Conservation (phyloP, 92 coral and sea anemone genomes). For the Phenganax stokvisi region DNA sequence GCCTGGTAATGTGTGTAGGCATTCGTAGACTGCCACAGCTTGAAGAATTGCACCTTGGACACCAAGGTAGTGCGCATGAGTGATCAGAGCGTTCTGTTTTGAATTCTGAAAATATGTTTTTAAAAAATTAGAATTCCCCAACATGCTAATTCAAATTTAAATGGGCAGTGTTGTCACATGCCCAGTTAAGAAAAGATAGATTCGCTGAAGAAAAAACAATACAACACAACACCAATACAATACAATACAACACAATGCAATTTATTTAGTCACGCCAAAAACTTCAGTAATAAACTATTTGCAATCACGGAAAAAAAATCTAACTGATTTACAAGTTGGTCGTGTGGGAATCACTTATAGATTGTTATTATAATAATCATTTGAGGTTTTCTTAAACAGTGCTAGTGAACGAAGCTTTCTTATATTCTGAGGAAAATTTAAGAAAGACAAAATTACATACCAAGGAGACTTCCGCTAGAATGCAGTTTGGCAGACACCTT, state of each 20-base stretch:
- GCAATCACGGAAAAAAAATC: too few species aligned
- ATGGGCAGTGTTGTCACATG: neutral
- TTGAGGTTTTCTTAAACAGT: too few species aligned
- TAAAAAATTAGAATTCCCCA: neutral
- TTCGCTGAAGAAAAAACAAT: neutral
- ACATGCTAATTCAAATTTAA: neutral
- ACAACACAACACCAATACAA: too few species aligned
- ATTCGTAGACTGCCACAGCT: conserved; percentile 71
- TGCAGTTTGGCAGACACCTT: too few species aligned
- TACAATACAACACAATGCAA: too few species aligned
- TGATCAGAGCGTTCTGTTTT: conserved; percentile 63
- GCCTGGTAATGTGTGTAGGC: conserved; percentile 59
- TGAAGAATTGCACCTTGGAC: conserved; percentile 86
- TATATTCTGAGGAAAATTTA: too few species aligned
- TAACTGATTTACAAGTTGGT: too few species aligned
- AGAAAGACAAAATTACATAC: too few species aligned
- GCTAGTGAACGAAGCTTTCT: too few species aligned
- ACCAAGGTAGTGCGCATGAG: conserved; percentile 81
- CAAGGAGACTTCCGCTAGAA: too few species aligned
- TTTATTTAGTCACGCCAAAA: neutral
- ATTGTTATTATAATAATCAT: too few species aligned
- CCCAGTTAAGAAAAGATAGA: neutral
- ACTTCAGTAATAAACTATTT: neutral
- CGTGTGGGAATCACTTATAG: too few species aligned
- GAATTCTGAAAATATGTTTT: conserved; percentile 51